Evolutionary conservation across 2,888 invertebrate species (phyloP).

Genomic region (Nycteola revayana): DNA sequence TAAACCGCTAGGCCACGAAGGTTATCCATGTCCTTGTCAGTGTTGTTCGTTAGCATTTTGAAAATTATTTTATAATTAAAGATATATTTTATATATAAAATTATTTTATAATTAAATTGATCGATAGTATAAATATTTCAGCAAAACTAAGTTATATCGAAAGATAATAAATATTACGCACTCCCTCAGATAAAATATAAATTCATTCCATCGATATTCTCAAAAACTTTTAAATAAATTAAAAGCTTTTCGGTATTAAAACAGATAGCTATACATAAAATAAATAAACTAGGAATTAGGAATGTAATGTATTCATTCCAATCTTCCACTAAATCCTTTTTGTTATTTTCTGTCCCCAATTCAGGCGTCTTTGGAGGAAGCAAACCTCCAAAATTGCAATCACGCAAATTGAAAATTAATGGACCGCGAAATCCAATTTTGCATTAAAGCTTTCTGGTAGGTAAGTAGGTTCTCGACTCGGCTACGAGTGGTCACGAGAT

Average conservation of each 20-base stretch:
- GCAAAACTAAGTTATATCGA: too few species aligned
- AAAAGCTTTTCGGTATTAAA: conserved; percentile 11
- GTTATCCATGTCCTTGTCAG: too few species aligned
- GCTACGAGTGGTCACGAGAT: conserved; percentile 36
- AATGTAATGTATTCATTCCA: conserved; percentile 65
- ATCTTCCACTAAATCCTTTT: conserved; percentile 64
- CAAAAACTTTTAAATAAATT: conserved; percentile 8
- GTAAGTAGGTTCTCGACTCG: conserved; percentile 53
- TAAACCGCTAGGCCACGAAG: too few species aligned
- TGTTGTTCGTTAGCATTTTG: too few species aligned
- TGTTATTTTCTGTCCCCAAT: conserved; percentile 69
- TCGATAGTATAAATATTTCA: too few species aligned
- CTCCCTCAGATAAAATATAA: too few species aligned
- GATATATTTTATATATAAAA: too few species aligned
- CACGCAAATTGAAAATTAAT: conserved; percentile 81
- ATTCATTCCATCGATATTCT: too few species aligned
- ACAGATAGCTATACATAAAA: conserved; percentile 16
- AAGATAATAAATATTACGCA: too few species aligned
- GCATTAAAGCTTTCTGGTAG: conserved; percentile 71
- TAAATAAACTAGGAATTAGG: conserved; percentile 29
- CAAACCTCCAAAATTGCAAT: conserved; percentile 80
- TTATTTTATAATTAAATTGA: too few species aligned
- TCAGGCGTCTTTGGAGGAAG: conserved; percentile 66
- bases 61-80: too few species aligned
- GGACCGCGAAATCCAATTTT: conserved; percentile 80